These are phyloP conservation scores for Scaptomyza montana DNA, from an alignment of 1,140 invertebrate species.

Conservation along the genomic window DNA sequence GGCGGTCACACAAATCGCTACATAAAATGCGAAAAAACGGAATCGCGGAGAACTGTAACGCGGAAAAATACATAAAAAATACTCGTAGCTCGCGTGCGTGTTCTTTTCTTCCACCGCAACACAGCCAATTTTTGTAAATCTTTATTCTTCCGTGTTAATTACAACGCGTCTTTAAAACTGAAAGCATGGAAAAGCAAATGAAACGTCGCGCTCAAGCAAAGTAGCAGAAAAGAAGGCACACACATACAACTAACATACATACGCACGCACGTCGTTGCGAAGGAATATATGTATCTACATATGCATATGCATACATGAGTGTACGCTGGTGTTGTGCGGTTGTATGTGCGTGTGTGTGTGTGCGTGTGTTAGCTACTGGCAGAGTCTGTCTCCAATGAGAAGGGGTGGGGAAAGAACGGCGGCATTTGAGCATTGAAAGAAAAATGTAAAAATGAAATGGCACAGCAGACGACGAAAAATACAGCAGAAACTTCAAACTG, in stretches of 20 bases:
- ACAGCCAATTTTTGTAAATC: constrained; percentile 19
- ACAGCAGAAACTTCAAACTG: constrained; percentile 44
- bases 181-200: constrained; percentile 31
- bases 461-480: constrained; percentile 45
- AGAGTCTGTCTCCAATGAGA: constrained; percentile 35
- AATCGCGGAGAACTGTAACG: constrained; percentile 56
- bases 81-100: constrained; percentile 47
- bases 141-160: constrained; percentile 10
- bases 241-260: constrained; percentile 56
- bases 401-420: constrained; percentile 32
- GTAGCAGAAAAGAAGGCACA: constrained; percentile 64
- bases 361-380: constrained; percentile 66
- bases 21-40: constrained; percentile 56
- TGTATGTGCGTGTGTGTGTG: constrained; percentile 42
- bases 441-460: constrained; percentile 69
- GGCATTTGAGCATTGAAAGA: constrained; percentile 61
- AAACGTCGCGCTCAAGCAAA: constrained; percentile 50
- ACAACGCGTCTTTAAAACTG: constrained; percentile 24
- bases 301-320: constrained; percentile 45
- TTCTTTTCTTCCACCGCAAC: constrained; percentile 27
- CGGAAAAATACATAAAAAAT: constrained; percentile 52
- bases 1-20: constrained; percentile 34
- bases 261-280: constrained; percentile 61
- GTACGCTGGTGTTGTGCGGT: constrained; percentile 41
- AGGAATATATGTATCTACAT: constrained; percentile 72